A percentile compares a stretch with the other conserved stretches of the same genome.
Conservation (phyloP, 2,888 invertebrate species). For the Eilema griseolum region DNA sequence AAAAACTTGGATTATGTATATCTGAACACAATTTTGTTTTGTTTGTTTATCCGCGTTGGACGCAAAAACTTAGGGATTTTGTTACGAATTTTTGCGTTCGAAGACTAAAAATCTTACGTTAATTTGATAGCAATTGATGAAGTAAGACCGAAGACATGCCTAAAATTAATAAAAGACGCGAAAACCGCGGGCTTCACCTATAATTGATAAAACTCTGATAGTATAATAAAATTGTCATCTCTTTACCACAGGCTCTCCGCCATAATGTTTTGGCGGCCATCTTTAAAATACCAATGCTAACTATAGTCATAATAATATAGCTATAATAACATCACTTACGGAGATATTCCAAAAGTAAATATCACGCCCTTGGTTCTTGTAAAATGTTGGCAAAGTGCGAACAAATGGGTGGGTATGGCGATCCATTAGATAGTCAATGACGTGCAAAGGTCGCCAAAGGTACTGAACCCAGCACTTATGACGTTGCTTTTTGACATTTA, state of each 20-base stretch:
- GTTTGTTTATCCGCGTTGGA: too few relatives aligned
- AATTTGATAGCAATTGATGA: too few relatives aligned
- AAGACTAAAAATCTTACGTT: too few relatives aligned
- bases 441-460: conserved; percentile 35
- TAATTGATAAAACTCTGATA: too few relatives aligned
- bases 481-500: conserved; percentile 7
- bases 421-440: conserved; percentile 41
- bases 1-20: too few relatives aligned
- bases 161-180: too few relatives aligned
- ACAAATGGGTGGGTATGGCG: conserved; percentile 42
- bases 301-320: not conserved
- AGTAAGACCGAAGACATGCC: too few relatives aligned
- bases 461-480: conserved; percentile 2
- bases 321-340: not conserved
- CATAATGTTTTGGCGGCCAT: not conserved
- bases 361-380: conserved; percentile 28
- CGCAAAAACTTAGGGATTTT: too few relatives aligned
- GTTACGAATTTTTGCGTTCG: too few relatives aligned
- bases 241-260: not conserved
- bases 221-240: not conserved
- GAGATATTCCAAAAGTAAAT: conserved; percentile 23
- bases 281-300: not conserved
- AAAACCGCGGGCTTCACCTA: too few relatives aligned
- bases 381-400: conserved; percentile 23
- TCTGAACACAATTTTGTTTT: too few relatives aligned